phyloP scores from a whole-genome alignment of 2,888 invertebrate species.

The Enchytraeus crypticus region DNA sequence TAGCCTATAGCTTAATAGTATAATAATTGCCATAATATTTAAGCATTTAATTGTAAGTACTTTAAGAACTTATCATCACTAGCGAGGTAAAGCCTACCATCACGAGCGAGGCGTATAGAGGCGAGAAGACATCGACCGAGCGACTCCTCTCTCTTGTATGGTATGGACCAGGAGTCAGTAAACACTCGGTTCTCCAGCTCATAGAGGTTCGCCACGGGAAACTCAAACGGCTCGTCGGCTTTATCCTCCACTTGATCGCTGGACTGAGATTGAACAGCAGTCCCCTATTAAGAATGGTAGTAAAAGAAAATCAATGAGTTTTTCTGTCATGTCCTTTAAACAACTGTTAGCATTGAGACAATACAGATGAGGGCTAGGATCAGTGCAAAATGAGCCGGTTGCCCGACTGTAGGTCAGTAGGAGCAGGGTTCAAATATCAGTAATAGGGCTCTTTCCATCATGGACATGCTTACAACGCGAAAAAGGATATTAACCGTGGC shows the following conservation, averaged over 20 bases:
- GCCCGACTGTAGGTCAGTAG: too few species aligned
- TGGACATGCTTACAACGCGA: too few species aligned
- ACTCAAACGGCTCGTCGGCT: conserved; percentile 38
- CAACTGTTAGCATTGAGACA: too few species aligned
- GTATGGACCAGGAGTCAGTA: conserved; percentile 52
- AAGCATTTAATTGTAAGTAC: neutral
- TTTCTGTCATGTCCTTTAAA: too few species aligned
- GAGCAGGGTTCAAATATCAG: too few species aligned
- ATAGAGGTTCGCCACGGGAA: conserved; percentile 51
- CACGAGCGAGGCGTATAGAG: conserved; percentile 47
- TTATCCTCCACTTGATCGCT: too few species aligned
- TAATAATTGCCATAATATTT: neutral
- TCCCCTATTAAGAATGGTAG: too few species aligned
- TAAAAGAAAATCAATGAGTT: too few species aligned
- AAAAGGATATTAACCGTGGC: too few species aligned
- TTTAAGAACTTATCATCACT: neutral
- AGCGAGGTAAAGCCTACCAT: conserved; percentile 34
- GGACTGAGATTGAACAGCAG: too few species aligned
- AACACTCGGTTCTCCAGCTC: conserved; percentile 51
- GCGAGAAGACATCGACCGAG: conserved; percentile 51
- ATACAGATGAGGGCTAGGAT: neutral
- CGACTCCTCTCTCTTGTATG: conserved; percentile 52
- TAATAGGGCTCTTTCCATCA: too few species aligned
- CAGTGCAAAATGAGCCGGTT: too few species aligned
- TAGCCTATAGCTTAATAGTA: neutral